Evolutionary conservation across 2,888 invertebrate species (phyloP), one percentile per base, ranked within the genome.

Genomic region (Pocota personata): DNA sequence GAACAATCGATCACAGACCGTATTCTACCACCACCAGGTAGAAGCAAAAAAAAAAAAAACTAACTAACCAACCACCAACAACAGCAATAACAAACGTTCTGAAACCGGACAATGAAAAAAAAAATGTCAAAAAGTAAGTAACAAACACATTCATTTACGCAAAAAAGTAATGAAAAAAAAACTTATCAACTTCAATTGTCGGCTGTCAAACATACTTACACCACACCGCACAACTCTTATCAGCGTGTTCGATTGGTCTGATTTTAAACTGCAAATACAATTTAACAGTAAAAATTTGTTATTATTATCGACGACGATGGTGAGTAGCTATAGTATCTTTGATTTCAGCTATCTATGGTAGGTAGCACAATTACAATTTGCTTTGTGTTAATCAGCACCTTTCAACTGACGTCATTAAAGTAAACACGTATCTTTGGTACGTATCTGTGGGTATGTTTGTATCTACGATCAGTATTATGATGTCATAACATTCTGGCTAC

Each of bases 1-100:
- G 8, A 72, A 79, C 79, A 80, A 76, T 84, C 80, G 84, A 84
- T 84, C 84, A 84, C 80, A 62, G 37, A 60, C 40, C 10, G 37
- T 14, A 14, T 14, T 58, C 16, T 24, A 72, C 40, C 50, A 35
- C 52, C 24, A 24, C 10, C 62, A 58, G 46, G 52, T 57, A 50
- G 57, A 52, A 52, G n/a, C 52, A 48, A 27, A 21, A 35, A 19
- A 30, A 48, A 10, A 58, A 37, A 32, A 12, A 27, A 64, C 19
- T 14, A 75, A 40, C 19, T 10, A n/a, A n/a, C n/a, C n/a, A n/a
- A 32, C 19, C 43, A 62, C n/a, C 60, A 40, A 30, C 21, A 57
- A 19, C 66, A 52, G 64, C 30, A 79, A 40, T 52, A 48, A 14
- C 40, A 67, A 62, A 21, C n/a, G 48, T 37, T 66, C 72, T 58